phyloP scores from a whole-genome alignment of 2,113 vertebrate genomes.

The Pampusana beccarii region DNA sequence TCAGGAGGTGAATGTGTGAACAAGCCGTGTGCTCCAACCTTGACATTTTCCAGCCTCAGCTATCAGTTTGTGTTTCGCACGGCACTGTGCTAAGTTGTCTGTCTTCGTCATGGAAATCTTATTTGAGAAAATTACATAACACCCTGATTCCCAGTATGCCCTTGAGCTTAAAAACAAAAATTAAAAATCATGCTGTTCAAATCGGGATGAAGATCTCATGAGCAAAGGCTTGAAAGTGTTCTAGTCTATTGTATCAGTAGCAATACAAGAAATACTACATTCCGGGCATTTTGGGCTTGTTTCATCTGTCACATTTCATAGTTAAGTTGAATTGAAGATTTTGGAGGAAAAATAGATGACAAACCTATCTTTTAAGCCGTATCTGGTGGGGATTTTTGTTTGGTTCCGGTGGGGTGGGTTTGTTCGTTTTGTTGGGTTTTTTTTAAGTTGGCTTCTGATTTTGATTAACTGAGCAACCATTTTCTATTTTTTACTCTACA shows the following conservation, averaged over 20 bases:
- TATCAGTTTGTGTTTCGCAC: not conserved
- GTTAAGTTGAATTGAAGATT: conserved; percentile 18
- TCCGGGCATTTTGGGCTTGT: not conserved
- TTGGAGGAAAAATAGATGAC: not conserved
- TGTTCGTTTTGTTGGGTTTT: not conserved
- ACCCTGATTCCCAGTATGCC: not conserved
- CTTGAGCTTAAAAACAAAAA: not conserved
- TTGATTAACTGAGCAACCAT: conserved; percentile 12
- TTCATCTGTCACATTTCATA: not conserved
- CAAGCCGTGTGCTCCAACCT: not conserved
- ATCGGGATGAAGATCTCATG: not conserved
- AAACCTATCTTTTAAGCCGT: not conserved
- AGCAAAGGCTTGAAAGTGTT: not conserved
- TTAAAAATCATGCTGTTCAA: not conserved
- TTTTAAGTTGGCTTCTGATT: not conserved
- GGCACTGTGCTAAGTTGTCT: not conserved
- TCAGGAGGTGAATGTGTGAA: not conserved
- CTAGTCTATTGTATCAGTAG: not conserved
- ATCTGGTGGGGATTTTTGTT: not conserved
- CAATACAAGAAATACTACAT: not conserved
- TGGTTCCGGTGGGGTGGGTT: too few relatives aligned
- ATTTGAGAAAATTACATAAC: not conserved
- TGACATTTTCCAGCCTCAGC: not conserved
- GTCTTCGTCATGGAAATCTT: not conserved
- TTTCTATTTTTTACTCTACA: not conserved